phyloP scores from a whole-genome alignment of 35 echinoderm and acorn worm genomes.

The Holothuria glaberrima region DNA sequence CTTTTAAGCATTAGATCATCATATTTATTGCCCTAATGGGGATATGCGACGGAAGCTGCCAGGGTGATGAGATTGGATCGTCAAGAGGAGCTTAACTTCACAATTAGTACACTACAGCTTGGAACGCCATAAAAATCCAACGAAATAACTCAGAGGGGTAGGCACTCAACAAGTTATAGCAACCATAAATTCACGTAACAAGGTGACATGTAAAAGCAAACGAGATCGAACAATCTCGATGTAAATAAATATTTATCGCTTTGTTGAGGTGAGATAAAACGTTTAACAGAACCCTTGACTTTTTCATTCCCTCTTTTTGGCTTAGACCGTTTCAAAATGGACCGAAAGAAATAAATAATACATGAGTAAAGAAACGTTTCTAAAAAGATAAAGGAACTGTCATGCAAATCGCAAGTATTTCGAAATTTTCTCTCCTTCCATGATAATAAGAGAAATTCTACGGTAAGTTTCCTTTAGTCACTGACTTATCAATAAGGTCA shows the following conservation, averaged over 20 bases:
- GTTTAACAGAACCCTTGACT: background rate
- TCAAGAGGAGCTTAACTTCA: conserved; percentile 12
- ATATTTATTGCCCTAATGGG: conserved; percentile 65
- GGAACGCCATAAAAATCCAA: conserved; percentile 24
- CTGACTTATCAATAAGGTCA: too few species aligned
- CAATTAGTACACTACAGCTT: conserved; percentile 7
- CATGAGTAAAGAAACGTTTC: too few species aligned
- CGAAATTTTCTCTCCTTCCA: too few species aligned
- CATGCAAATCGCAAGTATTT: too few species aligned
- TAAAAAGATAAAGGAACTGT: too few species aligned
- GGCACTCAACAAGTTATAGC: background rate
- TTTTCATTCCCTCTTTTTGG: background rate
- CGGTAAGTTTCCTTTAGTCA: too few species aligned
- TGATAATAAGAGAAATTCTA: too few species aligned
- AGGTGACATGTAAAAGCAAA: conserved; percentile 26
- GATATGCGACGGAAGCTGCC: conserved; percentile 31
- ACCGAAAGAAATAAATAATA: too few species aligned
- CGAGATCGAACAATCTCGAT: conserved; percentile 28
- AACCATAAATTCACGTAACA: conserved; percentile 42
- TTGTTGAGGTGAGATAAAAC: background rate
- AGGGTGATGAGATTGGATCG: conserved; percentile 33
- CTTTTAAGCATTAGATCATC: conserved; percentile 28
- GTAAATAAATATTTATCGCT: conserved; percentile 47
- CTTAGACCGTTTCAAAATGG: too few species aligned
- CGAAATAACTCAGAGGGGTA: conserved; percentile 36